These are phyloP conservation scores for Hylomyscus alleni DNA, from an alignment of 2,797 vertebrate genomes.

Conservation along the genomic window DNA sequence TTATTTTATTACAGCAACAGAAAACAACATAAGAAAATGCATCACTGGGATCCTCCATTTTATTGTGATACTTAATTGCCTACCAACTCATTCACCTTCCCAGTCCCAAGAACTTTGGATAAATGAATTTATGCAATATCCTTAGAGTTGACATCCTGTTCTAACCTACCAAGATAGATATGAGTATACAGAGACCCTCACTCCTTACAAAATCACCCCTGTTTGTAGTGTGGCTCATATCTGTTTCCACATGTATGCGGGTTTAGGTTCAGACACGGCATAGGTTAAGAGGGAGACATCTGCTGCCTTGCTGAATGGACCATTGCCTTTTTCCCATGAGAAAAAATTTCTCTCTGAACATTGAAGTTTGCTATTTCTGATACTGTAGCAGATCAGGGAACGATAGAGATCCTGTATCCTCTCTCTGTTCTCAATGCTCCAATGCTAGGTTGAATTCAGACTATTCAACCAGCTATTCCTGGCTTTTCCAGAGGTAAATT, in stretches of 20 bases:
- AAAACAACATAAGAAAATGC: background rate
- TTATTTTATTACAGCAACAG: background rate
- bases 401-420: too few species aligned
- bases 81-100: background rate
- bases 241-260: background rate
- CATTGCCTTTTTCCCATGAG: background rate
- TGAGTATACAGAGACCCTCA: background rate
- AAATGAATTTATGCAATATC: background rate
- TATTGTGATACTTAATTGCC: background rate
- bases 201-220: background rate
- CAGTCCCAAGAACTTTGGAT: background rate
- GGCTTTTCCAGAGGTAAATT: background rate
- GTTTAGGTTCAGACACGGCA: too few species aligned
- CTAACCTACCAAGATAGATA: background rate
- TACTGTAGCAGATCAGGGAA: background rate
- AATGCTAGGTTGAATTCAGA: background rate
- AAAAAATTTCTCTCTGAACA: background rate
- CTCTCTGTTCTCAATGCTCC: background rate
- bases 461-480: too few species aligned
- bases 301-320: background rate
- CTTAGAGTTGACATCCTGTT: background rate
- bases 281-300: background rate
- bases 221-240: background rate
- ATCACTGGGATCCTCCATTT: background rate
- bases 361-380: background rate